These are phyloP conservation scores for Tenthredo amoena DNA, from an alignment of 2,888 invertebrate species.

Conservation along the genomic window DNA sequence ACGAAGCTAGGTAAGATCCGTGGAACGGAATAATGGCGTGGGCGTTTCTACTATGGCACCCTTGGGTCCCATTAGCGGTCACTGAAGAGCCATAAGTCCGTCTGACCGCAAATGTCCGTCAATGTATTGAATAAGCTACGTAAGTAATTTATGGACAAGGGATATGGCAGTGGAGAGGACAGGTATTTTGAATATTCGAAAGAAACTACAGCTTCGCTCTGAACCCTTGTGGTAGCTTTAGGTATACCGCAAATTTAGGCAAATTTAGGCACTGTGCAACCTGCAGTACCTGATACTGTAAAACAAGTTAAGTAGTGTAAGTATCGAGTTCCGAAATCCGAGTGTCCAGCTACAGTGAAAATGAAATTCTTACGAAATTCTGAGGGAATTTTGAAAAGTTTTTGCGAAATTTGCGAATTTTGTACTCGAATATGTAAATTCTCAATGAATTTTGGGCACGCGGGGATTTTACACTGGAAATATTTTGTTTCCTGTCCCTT, in stretches of 20 bases:
- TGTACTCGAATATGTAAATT: no score
- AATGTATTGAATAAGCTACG: conserved; percentile 58
- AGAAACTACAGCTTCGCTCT: background rate
- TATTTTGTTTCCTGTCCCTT: no score
- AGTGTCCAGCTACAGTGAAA: no score
- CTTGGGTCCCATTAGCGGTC: conserved; percentile 70
- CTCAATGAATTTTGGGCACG: no score
- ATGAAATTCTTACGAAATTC: no score
- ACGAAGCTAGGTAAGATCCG: conserved; percentile 29
- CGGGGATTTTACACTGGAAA: no score
- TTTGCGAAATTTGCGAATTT: no score
- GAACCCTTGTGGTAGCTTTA: background rate
- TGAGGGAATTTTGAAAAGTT: no score
- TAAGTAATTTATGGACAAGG: conserved; percentile 70
- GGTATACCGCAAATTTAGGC: background rate
- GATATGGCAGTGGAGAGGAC: conserved; percentile 53
- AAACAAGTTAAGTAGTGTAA: background rate
- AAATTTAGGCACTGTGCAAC: background rate
- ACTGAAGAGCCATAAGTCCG: conserved; percentile 60
- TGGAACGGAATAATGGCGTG: conserved; percentile 45
- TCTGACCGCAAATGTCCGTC: conserved; percentile 69
- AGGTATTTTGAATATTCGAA: conserved; percentile 26
- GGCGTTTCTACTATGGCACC: conserved; percentile 53
- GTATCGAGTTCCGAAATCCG: background rate
- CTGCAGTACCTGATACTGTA: background rate